These are phyloP conservation scores for Perca fluviatilis DNA, from an alignment of 2,113 vertebrate species.

Conservation along the genomic window DNA sequence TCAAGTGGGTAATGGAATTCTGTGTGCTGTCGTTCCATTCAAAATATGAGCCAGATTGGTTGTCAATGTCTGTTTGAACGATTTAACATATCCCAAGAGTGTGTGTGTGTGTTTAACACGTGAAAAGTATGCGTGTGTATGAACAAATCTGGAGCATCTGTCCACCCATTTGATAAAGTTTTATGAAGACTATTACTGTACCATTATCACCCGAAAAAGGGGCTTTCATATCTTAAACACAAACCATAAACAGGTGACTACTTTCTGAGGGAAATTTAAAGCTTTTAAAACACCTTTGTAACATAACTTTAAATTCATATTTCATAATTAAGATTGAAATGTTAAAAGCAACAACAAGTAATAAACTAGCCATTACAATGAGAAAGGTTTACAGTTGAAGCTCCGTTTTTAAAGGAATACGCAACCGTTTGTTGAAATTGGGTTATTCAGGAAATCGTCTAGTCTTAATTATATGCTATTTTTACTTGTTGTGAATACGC, in stretches of 20 bases:
- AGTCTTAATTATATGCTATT: too few species aligned
- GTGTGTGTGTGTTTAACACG: background rate
- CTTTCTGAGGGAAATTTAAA: background rate
- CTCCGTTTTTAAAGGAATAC: background rate
- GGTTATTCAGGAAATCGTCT: too few species aligned
- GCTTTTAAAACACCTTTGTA: background rate
- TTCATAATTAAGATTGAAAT: background rate
- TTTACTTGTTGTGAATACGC: too few species aligned
- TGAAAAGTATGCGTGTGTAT: background rate
- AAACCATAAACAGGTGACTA: background rate
- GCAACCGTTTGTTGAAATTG: too few species aligned
- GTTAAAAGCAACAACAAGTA: conserved; percentile 28
- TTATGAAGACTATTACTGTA: conserved; percentile 15
- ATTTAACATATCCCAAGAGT: conserved; percentile 5
- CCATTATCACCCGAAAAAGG: background rate
- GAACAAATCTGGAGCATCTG: conserved; percentile 10
- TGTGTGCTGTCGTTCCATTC: conserved; percentile 22
- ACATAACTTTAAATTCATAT: conserved; percentile 13
- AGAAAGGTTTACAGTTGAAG: conserved; percentile 19
- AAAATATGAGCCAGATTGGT: conserved; percentile 26
- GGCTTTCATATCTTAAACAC: background rate
- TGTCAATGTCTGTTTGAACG: conserved; percentile 17
- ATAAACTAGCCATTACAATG: conserved; percentile 1
- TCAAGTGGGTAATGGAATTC: conserved; percentile 66
- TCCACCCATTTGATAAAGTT: conserved; percentile 1